Conservation (phyloP, 2,797 vertebrate genomes). For the Nannoperca australis region DNA sequence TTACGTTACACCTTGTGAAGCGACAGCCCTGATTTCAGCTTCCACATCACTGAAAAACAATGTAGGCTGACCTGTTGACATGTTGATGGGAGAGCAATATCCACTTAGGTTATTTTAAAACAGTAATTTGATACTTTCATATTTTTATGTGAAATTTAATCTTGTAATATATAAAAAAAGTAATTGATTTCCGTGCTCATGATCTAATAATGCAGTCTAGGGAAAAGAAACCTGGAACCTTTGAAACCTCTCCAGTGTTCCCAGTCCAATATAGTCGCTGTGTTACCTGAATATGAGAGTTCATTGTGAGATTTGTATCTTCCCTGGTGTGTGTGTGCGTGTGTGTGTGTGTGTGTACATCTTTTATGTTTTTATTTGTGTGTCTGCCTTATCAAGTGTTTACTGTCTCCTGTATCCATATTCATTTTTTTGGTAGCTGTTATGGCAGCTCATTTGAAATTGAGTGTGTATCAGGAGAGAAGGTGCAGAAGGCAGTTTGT, state of each 20-base stretch:
- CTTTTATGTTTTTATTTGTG: constrained; percentile 45
- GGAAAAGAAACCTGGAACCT: constrained; percentile 51
- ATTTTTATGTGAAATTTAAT: constrained; percentile 42
- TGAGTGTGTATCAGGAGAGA: constrained; percentile 47
- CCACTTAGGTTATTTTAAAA: constrained; percentile 27
- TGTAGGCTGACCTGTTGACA: constrained; percentile 17
- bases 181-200: constrained; percentile 45
- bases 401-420: constrained; percentile 69
- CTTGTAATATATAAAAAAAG: constrained; percentile 45
- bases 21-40: constrained; percentile 39
- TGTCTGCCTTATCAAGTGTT: constrained; percentile 70
- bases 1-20: constrained; percentile 23
- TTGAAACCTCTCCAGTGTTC: constrained; percentile 46
- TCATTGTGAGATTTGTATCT: constrained; percentile 70
- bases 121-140: constrained; percentile 40
- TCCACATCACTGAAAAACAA: constrained; percentile 18
- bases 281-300: constrained; percentile 47
- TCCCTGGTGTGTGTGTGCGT: constrained; percentile 23
- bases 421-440: constrained; percentile 71
- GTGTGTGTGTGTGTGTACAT: neutral
- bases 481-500: constrained; percentile 21
- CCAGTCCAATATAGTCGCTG: constrained; percentile 42
- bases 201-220: constrained; percentile 46
- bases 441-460: constrained; percentile 71
- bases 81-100: constrained; percentile 19